Base-by-base conservation (phyloP, 30 jellyfish, hydroid and myxozoan genomes). In the Turritopsis rubra region DNA sequence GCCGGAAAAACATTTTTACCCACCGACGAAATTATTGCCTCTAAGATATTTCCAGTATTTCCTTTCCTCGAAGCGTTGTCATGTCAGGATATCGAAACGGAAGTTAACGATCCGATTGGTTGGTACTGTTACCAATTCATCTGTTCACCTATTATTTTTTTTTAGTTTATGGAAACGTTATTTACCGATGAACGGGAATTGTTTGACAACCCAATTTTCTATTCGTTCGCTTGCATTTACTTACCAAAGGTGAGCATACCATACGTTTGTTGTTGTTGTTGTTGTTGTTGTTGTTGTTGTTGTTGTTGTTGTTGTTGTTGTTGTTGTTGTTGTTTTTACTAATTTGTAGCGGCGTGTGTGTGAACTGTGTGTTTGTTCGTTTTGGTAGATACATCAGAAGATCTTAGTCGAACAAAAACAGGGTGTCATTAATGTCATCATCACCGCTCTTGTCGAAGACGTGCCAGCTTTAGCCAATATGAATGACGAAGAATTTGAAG, bases 141-240 rank as follows among this genome's bases (percentile, higher is more conserved):
- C 60, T 41, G n/a, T n/a, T 41, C 13, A 41, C 60, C 77, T 8
- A 29, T 80, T 80, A 41, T 27, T 31, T 29, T 29, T 21, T 87
- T 85, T 75, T 84, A 92, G 98, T 92, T 83, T 80, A 70, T 92
- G 71, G 96, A 92, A 53, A 82, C 93, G 22, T 54, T 92, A 21
- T 91, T 92, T 71, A 90, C 95, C 13, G 98, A 92, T 28, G 96
- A 92, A 22, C 79, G 98, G 66, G 96, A 84, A 54, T 77, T 88
- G n/a, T 72, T 92, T 27, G 82, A 93, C 31, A 73, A 73, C 27
- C 73, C 88, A 1, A 54, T 83, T 1, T 88, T 86, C 82, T 92
- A 83, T 66, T 68, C 96, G 18, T 92, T 92, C 66, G 89, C 83
- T 85, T 66, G 96, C 41, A 82, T 68, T 21, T 88, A 88, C 71